Conservation (phyloP, 2,888 invertebrate species). For the Drosophila suboccidentalis region DNA sequence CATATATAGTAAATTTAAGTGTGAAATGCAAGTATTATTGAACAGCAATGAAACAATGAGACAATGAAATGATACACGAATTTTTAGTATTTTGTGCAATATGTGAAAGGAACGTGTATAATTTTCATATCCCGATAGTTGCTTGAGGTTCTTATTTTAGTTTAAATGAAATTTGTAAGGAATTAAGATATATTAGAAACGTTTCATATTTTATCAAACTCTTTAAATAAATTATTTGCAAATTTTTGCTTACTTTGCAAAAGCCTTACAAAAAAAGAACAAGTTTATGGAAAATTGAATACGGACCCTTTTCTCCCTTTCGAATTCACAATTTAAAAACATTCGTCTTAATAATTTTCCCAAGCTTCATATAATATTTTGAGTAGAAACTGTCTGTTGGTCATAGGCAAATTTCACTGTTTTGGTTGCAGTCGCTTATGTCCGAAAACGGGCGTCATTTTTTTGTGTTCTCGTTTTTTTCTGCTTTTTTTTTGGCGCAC, state of each 20-base stretch:
- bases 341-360: too few relatives aligned
- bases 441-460: conserved; percentile 5
- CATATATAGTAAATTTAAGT: conserved; percentile 10
- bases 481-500: conserved; percentile 44
- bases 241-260: neutral
- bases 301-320: too few relatives aligned
- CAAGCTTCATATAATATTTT: neutral
- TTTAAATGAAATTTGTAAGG: neutral
- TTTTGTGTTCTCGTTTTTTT: conserved; percentile 13
- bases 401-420: conserved; percentile 34
- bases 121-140: neutral
- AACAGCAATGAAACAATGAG: too few relatives aligned
- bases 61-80: neutral
- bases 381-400: neutral
- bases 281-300: too few relatives aligned
- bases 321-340: too few relatives aligned
- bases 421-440: conserved; percentile 17
- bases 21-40: neutral
- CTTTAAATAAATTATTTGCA: too few relatives aligned
- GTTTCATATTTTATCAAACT: neutral
- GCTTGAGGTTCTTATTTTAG: neutral
- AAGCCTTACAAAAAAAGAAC: neutral
- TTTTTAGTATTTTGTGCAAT: neutral
- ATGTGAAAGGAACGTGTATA: neutral
- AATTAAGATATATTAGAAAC: neutral